Evolutionary conservation across 2,888 invertebrate genomes (phyloP), one percentile per base, ranked within the genome.

Genomic region (Petrolisthes cinctipes): DNA sequence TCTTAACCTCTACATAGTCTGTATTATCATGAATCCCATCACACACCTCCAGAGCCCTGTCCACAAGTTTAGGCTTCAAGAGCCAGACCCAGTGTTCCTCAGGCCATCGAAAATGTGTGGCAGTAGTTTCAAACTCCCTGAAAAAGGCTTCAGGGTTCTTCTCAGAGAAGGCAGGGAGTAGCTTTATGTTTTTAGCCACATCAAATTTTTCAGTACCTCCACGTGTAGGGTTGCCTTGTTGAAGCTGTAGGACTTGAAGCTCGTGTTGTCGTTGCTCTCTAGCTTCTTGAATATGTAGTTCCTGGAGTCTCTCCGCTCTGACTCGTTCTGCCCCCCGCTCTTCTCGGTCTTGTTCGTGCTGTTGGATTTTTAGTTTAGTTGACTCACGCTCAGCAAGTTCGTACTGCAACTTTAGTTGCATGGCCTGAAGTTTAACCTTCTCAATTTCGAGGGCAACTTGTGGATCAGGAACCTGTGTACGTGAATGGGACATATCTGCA

Each of bases 1-100:
- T 54, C n/a, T 71, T 82, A 17, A 82, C n/a, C 37, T 23, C 17
- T 7, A 37, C 23, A 73, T 71, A 82, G 14, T 54, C 53, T n/a
- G 68, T 54, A 14, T 20, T 51, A 71, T 54, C 53, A 9, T 54
- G n/a, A 71, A 80, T 20, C 57, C 20, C 57, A 23, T 68, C 71
- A 71, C 73, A 82, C 53, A 82, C 68, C 11, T 51, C 71, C 20
- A 82, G 51, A 53, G 71, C 82, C 20, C 71, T 71, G 4, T 66
- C 82, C 23, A 68, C 71, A 54, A n/a, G 54, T 53, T 82, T 68
- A 51, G 73, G 71, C 54, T 82, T 82, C 4, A 66, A 61, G 53
- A 83, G 54, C 83, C 82, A 82, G 7, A 82, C 68, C 82, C 82
- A 82, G 11, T 82, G 82, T 54, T 82, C 82, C 53, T 11, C 7